These are phyloP conservation scores for Etheostoma cragini DNA, from an alignment of 2,113 vertebrate genomes.

Conservation along the genomic window DNA sequence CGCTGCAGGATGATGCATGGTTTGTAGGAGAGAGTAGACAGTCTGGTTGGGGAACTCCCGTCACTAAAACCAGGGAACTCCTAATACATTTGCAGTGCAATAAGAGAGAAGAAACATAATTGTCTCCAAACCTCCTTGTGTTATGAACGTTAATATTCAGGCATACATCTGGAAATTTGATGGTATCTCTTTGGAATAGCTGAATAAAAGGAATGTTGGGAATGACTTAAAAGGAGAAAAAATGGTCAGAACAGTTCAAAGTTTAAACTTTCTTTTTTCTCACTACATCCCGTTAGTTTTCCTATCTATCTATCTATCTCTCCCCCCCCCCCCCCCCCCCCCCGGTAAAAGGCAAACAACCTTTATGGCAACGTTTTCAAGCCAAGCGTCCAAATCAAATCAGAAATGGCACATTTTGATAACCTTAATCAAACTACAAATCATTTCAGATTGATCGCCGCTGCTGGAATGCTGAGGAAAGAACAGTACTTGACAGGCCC, in stretches of 20 bases:
- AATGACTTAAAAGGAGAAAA: slow-evolving; percentile 20
- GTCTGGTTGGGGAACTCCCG: slow-evolving; percentile 64
- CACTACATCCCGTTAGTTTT: slow-evolving; percentile 17
- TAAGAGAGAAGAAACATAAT: slow-evolving; percentile 61
- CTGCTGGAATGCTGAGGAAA: slow-evolving; percentile 68
- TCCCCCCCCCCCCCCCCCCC: not conserved
- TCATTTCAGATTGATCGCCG: slow-evolving; percentile 68
- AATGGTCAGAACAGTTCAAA: slow-evolving; percentile 44
- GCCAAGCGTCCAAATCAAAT: slow-evolving; percentile 66
- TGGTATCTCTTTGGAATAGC: slow-evolving; percentile 42
- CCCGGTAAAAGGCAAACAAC: slow-evolving; percentile 46
- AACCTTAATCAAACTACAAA: slow-evolving; percentile 79
- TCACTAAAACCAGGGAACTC: slow-evolving; percentile 56
- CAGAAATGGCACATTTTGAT: slow-evolving; percentile 74
- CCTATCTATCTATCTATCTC: not conserved
- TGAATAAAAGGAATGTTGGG: slow-evolving; percentile 39
- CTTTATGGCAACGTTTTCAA: slow-evolving; percentile 50
- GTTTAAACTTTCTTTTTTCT: slow-evolving; percentile 23
- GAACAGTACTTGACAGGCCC: slow-evolving; percentile 76
- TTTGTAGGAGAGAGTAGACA: slow-evolving; percentile 48
- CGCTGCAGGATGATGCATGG: slow-evolving; percentile 52
- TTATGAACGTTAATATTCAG: slow-evolving; percentile 54
- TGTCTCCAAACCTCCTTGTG: slow-evolving; percentile 58
- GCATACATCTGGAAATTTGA: slow-evolving; percentile 54
- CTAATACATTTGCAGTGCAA: slow-evolving; percentile 58